These are phyloP conservation scores for Acanthornis magna DNA, from an alignment of 2,797 vertebrate genomes.

Conservation along the genomic window DNA sequence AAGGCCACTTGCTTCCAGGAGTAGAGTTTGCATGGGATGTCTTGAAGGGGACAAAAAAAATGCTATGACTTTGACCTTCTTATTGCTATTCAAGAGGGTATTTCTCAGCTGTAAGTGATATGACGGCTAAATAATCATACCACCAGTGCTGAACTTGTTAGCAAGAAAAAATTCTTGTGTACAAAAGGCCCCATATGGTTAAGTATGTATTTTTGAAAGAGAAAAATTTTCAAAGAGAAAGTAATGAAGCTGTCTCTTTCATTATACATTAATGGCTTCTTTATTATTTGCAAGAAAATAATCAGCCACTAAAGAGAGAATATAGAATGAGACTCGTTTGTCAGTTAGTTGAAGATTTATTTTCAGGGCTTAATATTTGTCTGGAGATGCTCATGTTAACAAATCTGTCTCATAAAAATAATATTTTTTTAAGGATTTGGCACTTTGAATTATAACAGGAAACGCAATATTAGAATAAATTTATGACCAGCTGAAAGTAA, in stretches of 20 bases:
- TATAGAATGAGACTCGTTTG: not conserved
- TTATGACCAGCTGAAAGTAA: not conserved
- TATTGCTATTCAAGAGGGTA: not conserved
- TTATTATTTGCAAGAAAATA: conserved; percentile 49
- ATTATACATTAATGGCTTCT: conserved; percentile 21
- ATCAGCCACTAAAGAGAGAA: conserved; percentile 4
- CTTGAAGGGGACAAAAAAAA: not conserved
- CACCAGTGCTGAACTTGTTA: not conserved
- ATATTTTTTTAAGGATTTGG: not conserved
- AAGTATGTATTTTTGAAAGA: conserved; percentile 14
- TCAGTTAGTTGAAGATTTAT: not conserved
- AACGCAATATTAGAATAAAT: not conserved
- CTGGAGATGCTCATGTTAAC: not conserved
- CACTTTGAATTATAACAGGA: not conserved
- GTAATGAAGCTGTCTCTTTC: conserved; percentile 34
- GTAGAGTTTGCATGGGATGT: not conserved
- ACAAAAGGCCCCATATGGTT: conserved; percentile 6
- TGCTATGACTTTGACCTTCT: not conserved
- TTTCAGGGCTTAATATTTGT: conserved; percentile 19
- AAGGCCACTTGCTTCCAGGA: not conserved
- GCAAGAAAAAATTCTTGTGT: not conserved
- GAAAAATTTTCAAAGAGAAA: conserved; percentile 46
- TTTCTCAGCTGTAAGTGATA: not conserved
- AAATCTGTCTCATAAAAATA: conserved; percentile 11
- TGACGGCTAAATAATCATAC: not conserved